These are phyloP conservation scores for Salvator merianae DNA, from an alignment of 2,113 vertebrate genomes.

Conservation along the genomic window DNA sequence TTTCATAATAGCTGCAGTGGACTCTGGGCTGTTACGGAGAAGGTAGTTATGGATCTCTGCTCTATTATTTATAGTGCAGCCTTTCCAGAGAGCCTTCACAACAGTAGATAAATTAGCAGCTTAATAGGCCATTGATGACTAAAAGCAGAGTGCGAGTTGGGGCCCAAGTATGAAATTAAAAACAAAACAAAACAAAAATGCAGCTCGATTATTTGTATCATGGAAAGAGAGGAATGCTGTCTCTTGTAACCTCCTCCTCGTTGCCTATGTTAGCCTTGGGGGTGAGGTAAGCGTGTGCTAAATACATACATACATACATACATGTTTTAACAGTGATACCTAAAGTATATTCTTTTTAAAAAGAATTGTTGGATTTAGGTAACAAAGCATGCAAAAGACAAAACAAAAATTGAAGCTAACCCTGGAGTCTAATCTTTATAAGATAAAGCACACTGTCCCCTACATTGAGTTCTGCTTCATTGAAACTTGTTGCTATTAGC, in stretches of 20 bases:
- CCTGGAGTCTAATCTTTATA: no score
- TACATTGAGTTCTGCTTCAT: background rate
- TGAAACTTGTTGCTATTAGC: background rate
- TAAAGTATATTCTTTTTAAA: background rate
- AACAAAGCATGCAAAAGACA: background rate
- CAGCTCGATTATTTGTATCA: constrained; percentile 59
- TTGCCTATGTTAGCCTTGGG: constrained; percentile 41
- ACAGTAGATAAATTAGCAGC: constrained; percentile 84
- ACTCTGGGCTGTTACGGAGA: constrained; percentile 74
- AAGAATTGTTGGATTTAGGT: background rate
- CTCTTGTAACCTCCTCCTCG: constrained; percentile 33
- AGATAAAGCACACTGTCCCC: background rate
- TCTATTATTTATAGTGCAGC: constrained; percentile 85
- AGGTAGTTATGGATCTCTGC: constrained; percentile 84
- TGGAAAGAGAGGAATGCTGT: constrained; percentile 47
- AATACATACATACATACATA: background rate
- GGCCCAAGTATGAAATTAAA: constrained; percentile 74
- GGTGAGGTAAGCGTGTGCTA: background rate
- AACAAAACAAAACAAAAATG: constrained; percentile 46
- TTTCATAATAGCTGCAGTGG: constrained; percentile 79
- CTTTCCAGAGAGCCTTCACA: constrained; percentile 74
- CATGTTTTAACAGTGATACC: background rate
- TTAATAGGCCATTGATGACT: constrained; percentile 80
- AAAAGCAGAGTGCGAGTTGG: constrained; percentile 69
- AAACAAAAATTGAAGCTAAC: background rate